These are phyloP conservation scores for Druceiella hillmani DNA, from an alignment of 2,888 invertebrate species.

Conservation along the genomic window DNA sequence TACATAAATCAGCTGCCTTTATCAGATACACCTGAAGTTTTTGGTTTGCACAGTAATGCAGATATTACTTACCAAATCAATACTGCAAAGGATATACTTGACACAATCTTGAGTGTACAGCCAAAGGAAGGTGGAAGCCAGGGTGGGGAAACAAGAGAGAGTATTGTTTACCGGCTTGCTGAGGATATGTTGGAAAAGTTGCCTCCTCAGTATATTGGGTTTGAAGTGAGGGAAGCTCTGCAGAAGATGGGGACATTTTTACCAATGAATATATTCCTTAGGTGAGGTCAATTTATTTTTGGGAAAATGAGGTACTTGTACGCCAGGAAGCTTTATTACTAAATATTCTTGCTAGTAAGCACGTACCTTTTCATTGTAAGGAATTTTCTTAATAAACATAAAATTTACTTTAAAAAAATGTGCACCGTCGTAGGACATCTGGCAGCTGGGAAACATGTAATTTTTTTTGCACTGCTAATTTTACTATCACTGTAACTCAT, in stretches of 20 bases:
- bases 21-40: constrained; percentile 91
- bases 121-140: constrained; percentile 91
- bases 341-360: too few relatives aligned
- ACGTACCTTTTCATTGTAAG: too few relatives aligned
- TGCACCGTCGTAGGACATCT: too few relatives aligned
- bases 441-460: too few relatives aligned
- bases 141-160: constrained; percentile 90
- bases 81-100: constrained; percentile 88
- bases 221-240: constrained; percentile 86
- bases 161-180: constrained; percentile 84
- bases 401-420: too few relatives aligned
- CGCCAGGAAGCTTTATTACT: too few relatives aligned
- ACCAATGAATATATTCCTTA: constrained; percentile 94
- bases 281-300: constrained; percentile 31
- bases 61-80: constrained; percentile 98
- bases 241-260: constrained; percentile 87
- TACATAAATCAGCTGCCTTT: constrained; percentile 81
- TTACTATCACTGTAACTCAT: too few relatives aligned
- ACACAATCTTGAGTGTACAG: constrained; percentile 93
- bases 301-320: too few relatives aligned
- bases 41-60: constrained; percentile 94
- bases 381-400: too few relatives aligned
- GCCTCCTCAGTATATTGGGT: constrained; percentile 81
- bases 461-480: too few relatives aligned
- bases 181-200: constrained; percentile 81